Conservation (phyloP, 1,140 invertebrate species). For the Gonioctena quinquepunctata region DNA sequence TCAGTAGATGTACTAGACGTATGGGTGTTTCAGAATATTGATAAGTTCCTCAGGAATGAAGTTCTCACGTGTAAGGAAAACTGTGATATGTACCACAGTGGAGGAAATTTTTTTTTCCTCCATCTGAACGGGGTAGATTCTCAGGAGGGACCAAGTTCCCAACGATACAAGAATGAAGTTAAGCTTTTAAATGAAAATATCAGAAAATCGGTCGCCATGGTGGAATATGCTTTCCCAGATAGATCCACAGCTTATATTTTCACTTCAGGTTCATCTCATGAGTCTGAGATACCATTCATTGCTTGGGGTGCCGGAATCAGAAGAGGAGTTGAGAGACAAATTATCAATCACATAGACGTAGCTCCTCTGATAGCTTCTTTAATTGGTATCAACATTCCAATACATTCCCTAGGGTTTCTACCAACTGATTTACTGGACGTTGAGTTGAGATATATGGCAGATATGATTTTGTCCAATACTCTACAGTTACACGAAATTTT, state of each 20-base stretch:
- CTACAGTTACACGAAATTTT: constrained; percentile 39
- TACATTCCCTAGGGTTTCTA: constrained; percentile 86
- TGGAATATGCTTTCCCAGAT: constrained; percentile 74
- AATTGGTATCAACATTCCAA: constrained; percentile 83
- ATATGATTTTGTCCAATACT: constrained; percentile 60
- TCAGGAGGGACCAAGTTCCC: constrained; percentile 90
- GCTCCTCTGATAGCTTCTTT: constrained; percentile 86
- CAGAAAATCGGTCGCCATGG: constrained; percentile 66
- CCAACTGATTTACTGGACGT: constrained; percentile 60
- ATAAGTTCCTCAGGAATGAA: constrained; percentile 65
- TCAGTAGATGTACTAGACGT: constrained; percentile 81
- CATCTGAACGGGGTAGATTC: constrained; percentile 95
- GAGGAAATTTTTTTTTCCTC: constrained; percentile 85
- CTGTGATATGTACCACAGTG: constrained; percentile 44
- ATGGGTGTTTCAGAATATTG: constrained; percentile 89
- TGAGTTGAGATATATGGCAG: constrained; percentile 66
- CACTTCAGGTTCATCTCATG: constrained; percentile 84
- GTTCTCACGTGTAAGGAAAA: constrained; percentile 18
- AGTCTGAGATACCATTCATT: constrained; percentile 94
- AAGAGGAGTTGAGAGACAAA: constrained; percentile 43
- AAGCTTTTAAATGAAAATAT: constrained; percentile 80
- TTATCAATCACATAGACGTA: constrained; percentile 88
- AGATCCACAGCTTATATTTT: constrained; percentile 85
- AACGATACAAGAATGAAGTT: constrained; percentile 83
- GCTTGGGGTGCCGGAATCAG: constrained; percentile 90